Percentiles rank a stretch among this genome's conserved stretches.
phyloP scores from a whole-genome alignment of 2,888 invertebrate genomes.

The Ophion ellenae region DNA sequence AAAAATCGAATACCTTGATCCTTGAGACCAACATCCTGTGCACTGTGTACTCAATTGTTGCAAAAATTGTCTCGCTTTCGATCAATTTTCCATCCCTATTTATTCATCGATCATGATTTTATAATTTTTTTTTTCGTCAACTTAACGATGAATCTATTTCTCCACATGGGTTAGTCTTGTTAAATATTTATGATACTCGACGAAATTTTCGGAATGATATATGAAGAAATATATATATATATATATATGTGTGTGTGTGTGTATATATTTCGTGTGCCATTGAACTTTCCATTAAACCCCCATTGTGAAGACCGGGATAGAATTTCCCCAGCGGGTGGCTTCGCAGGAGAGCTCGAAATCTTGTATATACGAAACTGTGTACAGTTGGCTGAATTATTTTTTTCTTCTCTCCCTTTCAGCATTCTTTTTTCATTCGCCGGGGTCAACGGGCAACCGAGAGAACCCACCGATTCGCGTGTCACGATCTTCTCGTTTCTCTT shows the following conservation, averaged over 20 bases:
- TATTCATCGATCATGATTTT: background rate
- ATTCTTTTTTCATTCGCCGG: background rate
- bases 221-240: too few relatives aligned
- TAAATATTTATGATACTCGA: constrained; percentile 53
- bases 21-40: background rate
- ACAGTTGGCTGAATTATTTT: background rate
- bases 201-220: constrained; percentile 31
- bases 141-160: constrained; percentile 20
- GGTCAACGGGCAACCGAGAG: constrained; percentile 18
- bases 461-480: constrained; percentile 41
- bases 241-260: too few relatives aligned
- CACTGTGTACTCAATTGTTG: background rate
- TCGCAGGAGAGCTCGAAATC: constrained; percentile 30
- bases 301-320: constrained; percentile 38
- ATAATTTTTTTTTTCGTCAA: background rate
- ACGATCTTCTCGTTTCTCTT: constrained; percentile 22
- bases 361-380: constrained; percentile 23
- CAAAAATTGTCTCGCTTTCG: background rate
- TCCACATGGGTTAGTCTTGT: background rate
- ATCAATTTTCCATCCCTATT: background rate
- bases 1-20: background rate
- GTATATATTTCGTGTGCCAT: background rate
- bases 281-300: constrained; percentile 52
- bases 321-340: constrained; percentile 39
- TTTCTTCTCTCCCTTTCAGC: constrained; percentile 3